phyloP scores from a whole-genome alignment of 2,888 invertebrate species.

The Harpalus rufipes region DNA sequence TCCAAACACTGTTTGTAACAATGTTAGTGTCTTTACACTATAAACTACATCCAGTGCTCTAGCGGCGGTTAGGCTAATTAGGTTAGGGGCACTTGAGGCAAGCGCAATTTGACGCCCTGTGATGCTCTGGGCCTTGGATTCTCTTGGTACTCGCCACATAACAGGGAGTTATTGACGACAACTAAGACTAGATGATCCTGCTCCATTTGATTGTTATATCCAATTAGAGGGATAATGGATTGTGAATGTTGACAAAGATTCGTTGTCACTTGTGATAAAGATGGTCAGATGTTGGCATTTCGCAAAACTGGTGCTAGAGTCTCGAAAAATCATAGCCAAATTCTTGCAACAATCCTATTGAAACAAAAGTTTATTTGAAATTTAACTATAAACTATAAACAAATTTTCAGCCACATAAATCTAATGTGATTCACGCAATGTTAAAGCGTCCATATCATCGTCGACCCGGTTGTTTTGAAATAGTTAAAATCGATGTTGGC shows the following conservation, averaged over 20 bases:
- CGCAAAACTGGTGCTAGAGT: too few relatives aligned
- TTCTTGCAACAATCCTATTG: too few relatives aligned
- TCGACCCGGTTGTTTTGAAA: background rate
- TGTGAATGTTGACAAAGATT: background rate
- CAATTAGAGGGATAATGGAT: background rate
- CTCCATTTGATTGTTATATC: background rate
- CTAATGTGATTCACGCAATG: too few relatives aligned
- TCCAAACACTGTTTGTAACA: background rate
- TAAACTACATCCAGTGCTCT: background rate
- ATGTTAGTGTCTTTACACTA: background rate
- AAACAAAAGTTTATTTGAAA: too few relatives aligned
- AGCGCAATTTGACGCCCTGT: slow-evolving; percentile 1
- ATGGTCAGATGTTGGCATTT: too few relatives aligned
- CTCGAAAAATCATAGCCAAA: too few relatives aligned
- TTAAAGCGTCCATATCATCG: background rate
- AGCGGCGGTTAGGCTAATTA: background rate
- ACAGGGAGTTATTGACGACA: background rate
- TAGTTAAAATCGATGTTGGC: slow-evolving; percentile 16
- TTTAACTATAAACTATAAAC: too few relatives aligned
- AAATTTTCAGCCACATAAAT: too few relatives aligned
- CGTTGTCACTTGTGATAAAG: too few relatives aligned
- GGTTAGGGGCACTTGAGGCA: slow-evolving; percentile 9
- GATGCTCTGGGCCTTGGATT: background rate
- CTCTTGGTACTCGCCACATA: background rate
- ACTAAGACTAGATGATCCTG: background rate